Percentiles rank a stretch among this genome's conserved stretches.
phyloP scores from a whole-genome alignment of 2,113 vertebrate species.

The Lepisosteus oculatus region DNA sequence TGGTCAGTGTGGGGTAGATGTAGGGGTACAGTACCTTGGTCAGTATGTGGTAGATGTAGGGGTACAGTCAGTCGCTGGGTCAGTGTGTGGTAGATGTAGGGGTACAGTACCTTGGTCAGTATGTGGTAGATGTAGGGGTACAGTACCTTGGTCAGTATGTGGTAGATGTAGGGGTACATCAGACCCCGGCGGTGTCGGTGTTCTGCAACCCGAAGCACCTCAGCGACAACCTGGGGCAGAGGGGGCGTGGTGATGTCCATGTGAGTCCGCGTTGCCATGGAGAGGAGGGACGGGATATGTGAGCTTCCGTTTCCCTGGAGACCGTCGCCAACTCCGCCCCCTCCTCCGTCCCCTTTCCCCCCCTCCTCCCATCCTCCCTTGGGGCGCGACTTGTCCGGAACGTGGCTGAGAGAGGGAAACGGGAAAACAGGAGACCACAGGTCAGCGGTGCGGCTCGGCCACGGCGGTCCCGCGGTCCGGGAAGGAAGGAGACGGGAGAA shows the following conservation, averaged over 20 bases:
- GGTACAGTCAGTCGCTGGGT: too few species aligned
- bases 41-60: too few species aligned
- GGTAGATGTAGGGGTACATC: too few species aligned
- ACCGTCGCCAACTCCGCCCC: conserved; percentile 48
- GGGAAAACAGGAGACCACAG: neutral
- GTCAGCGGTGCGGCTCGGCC: neutral
- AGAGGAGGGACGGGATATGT: conserved; percentile 85
- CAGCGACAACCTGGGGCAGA: conserved; percentile 82
- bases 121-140: too few species aligned
- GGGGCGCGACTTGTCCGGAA: conserved; percentile 68
- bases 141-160: too few species aligned
- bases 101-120: too few species aligned
- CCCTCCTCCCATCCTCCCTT: conserved; percentile 72
- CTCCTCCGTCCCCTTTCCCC: conserved; percentile 52
- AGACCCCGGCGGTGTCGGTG: conserved; percentile 86
- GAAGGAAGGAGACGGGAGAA: neutral
- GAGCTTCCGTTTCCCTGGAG: conserved; percentile 71
- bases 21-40: too few species aligned
- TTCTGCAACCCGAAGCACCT: conserved; percentile 85
- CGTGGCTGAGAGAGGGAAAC: conserved; percentile 57
- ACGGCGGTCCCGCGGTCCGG: too few species aligned
- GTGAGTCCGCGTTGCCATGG: conserved; percentile 88
- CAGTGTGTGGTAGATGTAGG: too few species aligned
- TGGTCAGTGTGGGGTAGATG: too few species aligned
- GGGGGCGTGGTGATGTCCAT: conserved; percentile 91